Conservation (phyloP, 35 echinoderm and acorn worm genomes). For the Apostichopus japonicus region DNA sequence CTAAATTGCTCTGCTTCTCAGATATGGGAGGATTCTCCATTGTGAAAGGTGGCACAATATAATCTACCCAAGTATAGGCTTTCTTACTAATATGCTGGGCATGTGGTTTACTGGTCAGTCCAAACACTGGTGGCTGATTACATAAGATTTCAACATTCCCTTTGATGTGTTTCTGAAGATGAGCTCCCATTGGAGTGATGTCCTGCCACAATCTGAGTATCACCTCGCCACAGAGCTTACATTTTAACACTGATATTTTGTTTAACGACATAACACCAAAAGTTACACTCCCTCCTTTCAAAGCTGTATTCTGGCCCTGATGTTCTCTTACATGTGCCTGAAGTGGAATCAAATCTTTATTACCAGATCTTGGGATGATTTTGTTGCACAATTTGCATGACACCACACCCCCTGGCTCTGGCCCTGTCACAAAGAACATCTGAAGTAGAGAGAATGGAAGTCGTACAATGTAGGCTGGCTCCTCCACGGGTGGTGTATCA, state of each 20-base stretch:
- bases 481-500: slow-evolving; percentile 21
- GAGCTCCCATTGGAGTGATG: slow-evolving; percentile 27
- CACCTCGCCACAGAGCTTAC: slow-evolving; percentile 49
- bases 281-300: slow-evolving; percentile 51
- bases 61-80: slow-evolving; percentile 87
- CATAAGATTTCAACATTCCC: slow-evolving; percentile 28
- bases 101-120: slow-evolving; percentile 46
- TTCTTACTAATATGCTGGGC: slow-evolving; percentile 65
- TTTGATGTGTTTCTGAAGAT: slow-evolving; percentile 41
- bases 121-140: slow-evolving; percentile 26
- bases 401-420: slow-evolving; percentile 46
- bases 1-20: slow-evolving; percentile 59
- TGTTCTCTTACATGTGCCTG: slow-evolving; percentile 57
- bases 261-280: slow-evolving; percentile 48
- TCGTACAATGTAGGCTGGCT: slow-evolving; percentile 21
- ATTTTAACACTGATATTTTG: slow-evolving; percentile 34
- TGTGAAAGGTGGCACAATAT: slow-evolving; percentile 86
- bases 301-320: slow-evolving; percentile 6
- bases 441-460: slow-evolving; percentile 49
- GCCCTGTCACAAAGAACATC: slow-evolving; percentile 37
- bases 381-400: slow-evolving; percentile 56
- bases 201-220: slow-evolving; percentile 47
- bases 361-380: slow-evolving; percentile 32
- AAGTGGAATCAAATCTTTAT: slow-evolving; percentile 47
- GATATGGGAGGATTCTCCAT: slow-evolving; percentile 79